Evolutionary conservation across 2,888 invertebrate genomes (phyloP), one percentile per base, ranked within the genome.

Genomic region (Drosophila diplacantha): DNA sequence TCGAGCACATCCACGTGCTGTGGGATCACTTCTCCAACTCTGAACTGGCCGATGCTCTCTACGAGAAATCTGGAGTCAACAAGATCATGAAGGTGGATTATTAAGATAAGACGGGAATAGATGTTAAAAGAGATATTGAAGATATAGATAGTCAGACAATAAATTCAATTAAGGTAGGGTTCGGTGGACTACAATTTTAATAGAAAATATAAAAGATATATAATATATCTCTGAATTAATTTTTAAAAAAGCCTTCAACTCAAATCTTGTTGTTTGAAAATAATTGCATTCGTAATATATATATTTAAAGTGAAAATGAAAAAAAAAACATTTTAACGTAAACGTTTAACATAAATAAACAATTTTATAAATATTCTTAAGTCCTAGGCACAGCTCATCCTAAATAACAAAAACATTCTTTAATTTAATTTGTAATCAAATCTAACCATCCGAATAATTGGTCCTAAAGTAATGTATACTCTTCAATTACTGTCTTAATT

Each of bases 11-110:
- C 2, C 94, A 95, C 85, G 88, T 95, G 2, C 91, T 93, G 79
- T 94, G 94, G 92, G 94, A 95, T 71, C 91, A 94, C 67, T 94
- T 95, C 80, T 90, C 93, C 31, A 93, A 93, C 83, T 95, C 95
- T 0, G 94, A 95, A 69, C 88, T 95, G 18, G 95, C 94, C 0
- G 92, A 91, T 83, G 91, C 92, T 0, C 85, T 95, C 8, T 93
- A 94, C 91, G 91, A 92, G 78, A 93, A 92, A 70, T 91, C 94
- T 1, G 95, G 95, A 0, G 88, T 94, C 16, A 92, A 92, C 71
- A 91, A 91, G 46, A 91, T 93, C 6, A 90, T 94, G 69, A 93
- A 92, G 83, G 88, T 88, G 52, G 35, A 57, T 57, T 3, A 20
- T 5, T 52, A 41, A 16, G 24, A 35, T 29, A 59, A n/a, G 3